Conservation (phyloP, 2,797 vertebrate species). For the Poeciliopsis infans region DNA sequence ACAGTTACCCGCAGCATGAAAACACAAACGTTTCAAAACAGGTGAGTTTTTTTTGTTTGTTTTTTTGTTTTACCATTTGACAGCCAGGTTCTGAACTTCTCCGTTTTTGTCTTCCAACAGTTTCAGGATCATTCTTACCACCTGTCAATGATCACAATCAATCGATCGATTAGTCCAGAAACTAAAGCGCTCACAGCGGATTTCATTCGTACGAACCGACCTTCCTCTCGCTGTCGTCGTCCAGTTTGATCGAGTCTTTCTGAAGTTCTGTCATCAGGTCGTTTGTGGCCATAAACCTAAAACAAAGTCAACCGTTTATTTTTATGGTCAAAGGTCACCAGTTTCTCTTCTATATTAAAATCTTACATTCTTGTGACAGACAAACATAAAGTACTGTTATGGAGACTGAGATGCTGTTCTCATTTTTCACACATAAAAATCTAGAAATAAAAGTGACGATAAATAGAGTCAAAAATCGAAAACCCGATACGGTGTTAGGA, state of each 20-base stretch:
- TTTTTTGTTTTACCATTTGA: constrained; percentile 89
- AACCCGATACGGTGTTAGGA: neutral
- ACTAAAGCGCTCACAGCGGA: neutral
- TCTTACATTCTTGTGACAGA: neutral
- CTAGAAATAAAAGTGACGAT: neutral
- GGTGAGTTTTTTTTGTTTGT: constrained; percentile 4
- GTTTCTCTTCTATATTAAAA: neutral
- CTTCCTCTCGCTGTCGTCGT: constrained; percentile 98
- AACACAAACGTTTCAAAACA: neutral
- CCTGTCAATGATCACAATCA: constrained; percentile 62
- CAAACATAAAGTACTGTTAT: neutral
- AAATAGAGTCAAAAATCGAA: neutral
- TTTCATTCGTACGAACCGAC: constrained; percentile 31
- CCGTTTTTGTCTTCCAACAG: constrained; percentile 98
- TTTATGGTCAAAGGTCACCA: neutral
- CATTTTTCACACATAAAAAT: neutral
- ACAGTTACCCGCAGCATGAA: neutral
- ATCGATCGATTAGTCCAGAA: neutral
- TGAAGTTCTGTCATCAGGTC: constrained; percentile 99
- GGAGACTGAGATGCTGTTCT: neutral
- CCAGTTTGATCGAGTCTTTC: constrained; percentile 99
- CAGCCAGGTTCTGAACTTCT: constrained; percentile 98
- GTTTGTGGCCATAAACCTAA: constrained; percentile 99
- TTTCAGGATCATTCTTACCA: constrained; percentile 99
- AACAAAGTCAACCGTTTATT: neutral